A percentile compares a stretch with the other conserved stretches of the same genome.
phyloP scores from a whole-genome alignment of 2,113 vertebrate genomes.

The Corvus cornix region DNA sequence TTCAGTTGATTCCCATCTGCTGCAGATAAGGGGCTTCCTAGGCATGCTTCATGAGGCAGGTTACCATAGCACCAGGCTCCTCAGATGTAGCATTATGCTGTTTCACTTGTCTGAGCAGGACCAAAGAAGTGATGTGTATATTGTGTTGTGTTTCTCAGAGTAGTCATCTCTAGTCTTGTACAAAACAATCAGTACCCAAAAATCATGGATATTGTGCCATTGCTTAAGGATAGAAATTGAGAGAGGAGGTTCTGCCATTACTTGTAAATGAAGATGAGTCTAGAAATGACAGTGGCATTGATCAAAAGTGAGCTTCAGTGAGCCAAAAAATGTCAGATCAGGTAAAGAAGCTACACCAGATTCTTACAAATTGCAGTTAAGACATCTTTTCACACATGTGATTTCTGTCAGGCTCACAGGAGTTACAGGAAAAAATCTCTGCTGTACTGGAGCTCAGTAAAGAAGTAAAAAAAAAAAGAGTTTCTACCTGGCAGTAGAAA shows the following conservation, averaged over 20 bases:
- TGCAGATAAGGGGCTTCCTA: neutral
- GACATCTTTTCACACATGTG: neutral
- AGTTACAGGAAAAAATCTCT: neutral
- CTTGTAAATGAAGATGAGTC: neutral
- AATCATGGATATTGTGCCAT: neutral
- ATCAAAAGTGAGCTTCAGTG: neutral
- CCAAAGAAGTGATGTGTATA: neutral
- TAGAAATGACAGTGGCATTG: constrained; percentile 10
- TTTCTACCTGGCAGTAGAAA: neutral
- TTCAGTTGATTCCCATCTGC: neutral
- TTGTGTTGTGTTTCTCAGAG: neutral
- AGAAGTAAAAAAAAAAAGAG: neutral
- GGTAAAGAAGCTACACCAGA: neutral
- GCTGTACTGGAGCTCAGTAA: neutral
- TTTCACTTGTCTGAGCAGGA: neutral
- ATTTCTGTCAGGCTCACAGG: neutral
- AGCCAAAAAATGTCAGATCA: constrained; percentile 4
- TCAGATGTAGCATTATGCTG: neutral
- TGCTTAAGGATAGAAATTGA: constrained; percentile 2
- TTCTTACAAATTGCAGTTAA: neutral
- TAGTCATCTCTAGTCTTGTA: neutral
- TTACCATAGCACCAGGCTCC: neutral
- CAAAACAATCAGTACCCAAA: neutral
- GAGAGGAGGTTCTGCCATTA: neutral
- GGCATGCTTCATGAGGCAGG: neutral